These are phyloP conservation scores for Cephalopholis sonnerati DNA, from an alignment of 2,113 vertebrate species.

Conservation along the genomic window DNA sequence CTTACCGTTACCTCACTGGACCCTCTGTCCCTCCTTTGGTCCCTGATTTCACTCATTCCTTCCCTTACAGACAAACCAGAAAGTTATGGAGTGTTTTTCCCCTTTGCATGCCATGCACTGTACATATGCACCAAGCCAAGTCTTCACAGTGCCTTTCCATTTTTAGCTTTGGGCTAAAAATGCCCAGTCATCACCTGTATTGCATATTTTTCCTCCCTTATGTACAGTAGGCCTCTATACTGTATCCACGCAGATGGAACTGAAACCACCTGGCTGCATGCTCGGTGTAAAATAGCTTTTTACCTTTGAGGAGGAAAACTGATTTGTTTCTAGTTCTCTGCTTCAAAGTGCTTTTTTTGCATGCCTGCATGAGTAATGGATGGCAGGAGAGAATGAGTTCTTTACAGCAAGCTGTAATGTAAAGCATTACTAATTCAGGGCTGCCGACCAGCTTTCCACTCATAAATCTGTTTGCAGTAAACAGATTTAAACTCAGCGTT, in stretches of 20 bases:
- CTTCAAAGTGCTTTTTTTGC: slow-evolving; percentile 54
- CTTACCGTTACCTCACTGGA: slow-evolving; percentile 37
- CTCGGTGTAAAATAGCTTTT: slow-evolving; percentile 38
- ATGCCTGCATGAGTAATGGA: slow-evolving; percentile 71
- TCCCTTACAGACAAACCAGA: not conserved
- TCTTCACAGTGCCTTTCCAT: slow-evolving; percentile 77
- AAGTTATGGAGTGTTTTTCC: not conserved
- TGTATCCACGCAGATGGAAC: not conserved
- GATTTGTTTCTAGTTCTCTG: slow-evolving; percentile 18
- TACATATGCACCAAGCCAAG: slow-evolving; percentile 54
- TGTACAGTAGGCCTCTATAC: slow-evolving; percentile 2
- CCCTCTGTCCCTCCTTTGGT: slow-evolving; percentile 8
- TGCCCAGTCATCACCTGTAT: slow-evolving; percentile 10
- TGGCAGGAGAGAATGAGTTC: slow-evolving; percentile 27
- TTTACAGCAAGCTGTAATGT: slow-evolving; percentile 47
- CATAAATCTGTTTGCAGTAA: slow-evolving; percentile 34
- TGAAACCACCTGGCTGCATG: slow-evolving; percentile 51
- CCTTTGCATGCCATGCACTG: slow-evolving; percentile 70
- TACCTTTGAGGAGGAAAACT: slow-evolving; percentile 8
- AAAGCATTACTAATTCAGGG: slow-evolving; percentile 46
- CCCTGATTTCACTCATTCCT: slow-evolving; percentile 30
- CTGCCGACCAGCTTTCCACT: slow-evolving; percentile 40
- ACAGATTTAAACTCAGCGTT: slow-evolving; percentile 5
- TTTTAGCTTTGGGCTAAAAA: slow-evolving; percentile 34
- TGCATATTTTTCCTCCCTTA: not conserved